Evolutionary conservation across 2,888 invertebrate species (phyloP).

Genomic region (Lycia hirtaria): DNA sequence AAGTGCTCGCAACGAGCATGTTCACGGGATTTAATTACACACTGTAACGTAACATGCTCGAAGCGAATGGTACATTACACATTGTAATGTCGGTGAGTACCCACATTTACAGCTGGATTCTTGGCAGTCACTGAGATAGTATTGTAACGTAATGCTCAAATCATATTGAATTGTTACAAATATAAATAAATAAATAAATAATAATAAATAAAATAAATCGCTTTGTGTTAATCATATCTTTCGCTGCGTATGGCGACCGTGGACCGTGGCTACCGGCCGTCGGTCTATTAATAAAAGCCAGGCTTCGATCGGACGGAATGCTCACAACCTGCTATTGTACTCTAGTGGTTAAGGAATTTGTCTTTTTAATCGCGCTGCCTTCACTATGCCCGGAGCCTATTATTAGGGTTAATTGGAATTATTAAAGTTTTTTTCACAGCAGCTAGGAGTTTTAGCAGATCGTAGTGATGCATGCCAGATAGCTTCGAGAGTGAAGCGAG

Average conservation of each 20-base stretch:
- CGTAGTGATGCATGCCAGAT: conserved; percentile 70
- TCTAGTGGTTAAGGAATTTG: conserved; percentile 82
- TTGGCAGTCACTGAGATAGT: too few species aligned
- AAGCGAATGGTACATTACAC: too few species aligned
- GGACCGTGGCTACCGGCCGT: conserved; percentile 69
- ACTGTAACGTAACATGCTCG: too few species aligned
- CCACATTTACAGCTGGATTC: too few species aligned
- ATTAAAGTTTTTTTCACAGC: conserved; percentile 78
- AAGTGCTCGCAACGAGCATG: too few species aligned
- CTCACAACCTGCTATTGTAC: conserved; percentile 81
- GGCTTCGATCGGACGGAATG: conserved; percentile 69
- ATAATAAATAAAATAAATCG: too few species aligned
- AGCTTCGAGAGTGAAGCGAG: conserved; percentile 64
- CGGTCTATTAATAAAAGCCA: conserved; percentile 81
- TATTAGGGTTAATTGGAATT: conserved; percentile 85
- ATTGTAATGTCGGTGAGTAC: too few species aligned
- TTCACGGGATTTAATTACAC: too few species aligned
- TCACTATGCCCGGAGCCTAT: conserved; percentile 73
- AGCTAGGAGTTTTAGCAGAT: conserved; percentile 76
- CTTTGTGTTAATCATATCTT: conserved; percentile 84
- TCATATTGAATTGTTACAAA: too few species aligned
- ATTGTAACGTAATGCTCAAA: too few species aligned
- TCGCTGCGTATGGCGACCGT: conserved; percentile 74
- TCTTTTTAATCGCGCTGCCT: conserved; percentile 83
- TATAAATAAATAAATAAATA: too few species aligned